phyloP scores from a whole-genome alignment of 2,797 vertebrate species.

The Emys orbicularis region DNA sequence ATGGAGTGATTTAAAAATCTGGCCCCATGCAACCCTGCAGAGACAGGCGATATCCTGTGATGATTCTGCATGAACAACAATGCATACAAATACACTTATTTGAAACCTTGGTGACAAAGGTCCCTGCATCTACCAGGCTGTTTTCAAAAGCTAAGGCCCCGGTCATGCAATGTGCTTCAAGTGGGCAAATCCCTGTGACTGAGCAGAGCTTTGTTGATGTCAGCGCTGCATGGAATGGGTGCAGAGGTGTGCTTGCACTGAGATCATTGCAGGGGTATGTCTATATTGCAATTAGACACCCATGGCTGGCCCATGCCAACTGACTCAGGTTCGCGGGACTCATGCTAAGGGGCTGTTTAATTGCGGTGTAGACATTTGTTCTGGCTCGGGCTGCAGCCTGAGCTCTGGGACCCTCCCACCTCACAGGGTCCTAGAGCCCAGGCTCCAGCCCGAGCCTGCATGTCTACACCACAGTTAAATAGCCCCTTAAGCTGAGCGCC shows the following conservation, averaged over 20 bases:
- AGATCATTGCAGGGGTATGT: background rate
- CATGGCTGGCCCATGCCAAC: background rate
- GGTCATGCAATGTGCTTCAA: background rate
- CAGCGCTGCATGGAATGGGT: background rate
- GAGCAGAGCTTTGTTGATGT: background rate
- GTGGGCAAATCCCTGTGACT: background rate
- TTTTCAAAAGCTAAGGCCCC: background rate
- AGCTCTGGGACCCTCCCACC: background rate
- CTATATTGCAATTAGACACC: background rate
- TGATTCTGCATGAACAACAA: background rate
- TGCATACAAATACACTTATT: background rate
- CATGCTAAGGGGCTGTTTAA: background rate
- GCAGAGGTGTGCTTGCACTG: background rate
- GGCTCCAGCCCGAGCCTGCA: background rate
- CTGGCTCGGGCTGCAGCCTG: background rate
- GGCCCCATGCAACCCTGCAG: background rate
- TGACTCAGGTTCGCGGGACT: background rate
- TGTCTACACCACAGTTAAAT: background rate
- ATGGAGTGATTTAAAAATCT: background rate
- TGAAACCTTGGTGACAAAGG: background rate
- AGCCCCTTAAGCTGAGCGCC: background rate
- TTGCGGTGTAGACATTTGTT: background rate
- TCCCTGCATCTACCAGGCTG: background rate
- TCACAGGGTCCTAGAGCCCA: background rate
- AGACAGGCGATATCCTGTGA: background rate